These are phyloP conservation scores for Trichoplusia ni DNA, from an alignment of 1,140 invertebrate genomes.

Conservation along the genomic window DNA sequence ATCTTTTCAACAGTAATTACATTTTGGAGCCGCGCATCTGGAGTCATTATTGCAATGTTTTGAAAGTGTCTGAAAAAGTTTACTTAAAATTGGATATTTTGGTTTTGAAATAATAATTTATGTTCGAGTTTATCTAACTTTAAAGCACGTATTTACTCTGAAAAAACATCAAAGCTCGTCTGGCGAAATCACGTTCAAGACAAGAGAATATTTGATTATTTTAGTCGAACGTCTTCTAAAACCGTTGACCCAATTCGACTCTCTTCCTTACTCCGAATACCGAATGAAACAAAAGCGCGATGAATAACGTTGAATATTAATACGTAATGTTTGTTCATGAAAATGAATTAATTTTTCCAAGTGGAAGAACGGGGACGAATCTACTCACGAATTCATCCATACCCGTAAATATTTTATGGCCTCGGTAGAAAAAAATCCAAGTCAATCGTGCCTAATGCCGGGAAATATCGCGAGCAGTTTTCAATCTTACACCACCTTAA, in stretches of 20 bases:
- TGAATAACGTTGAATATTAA: constrained; percentile 53
- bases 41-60: no score
- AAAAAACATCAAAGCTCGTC: no score
- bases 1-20: no score
- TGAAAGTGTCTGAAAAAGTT: no score
- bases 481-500: constrained; percentile 80
- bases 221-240: no score
- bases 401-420: constrained; percentile 79
- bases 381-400: constrained; percentile 69
- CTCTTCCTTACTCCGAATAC: neutral
- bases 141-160: no score
- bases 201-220: no score
- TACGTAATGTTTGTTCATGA: constrained; percentile 63
- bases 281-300: constrained; percentile 27
- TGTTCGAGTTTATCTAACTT: no score
- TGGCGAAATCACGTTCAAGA: no score
- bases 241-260: neutral
- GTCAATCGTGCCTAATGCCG: constrained; percentile 57
- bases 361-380: constrained; percentile 57
- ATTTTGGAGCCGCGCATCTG: no score
- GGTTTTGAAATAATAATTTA: neutral
- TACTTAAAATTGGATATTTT: neutral
- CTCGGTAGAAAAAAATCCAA: constrained; percentile 65
- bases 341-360: constrained; percentile 72
- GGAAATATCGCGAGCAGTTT: constrained; percentile 75